These are phyloP conservation scores for Laupala kohalensis DNA, from an alignment of 1,140 invertebrate genomes.

Conservation along the genomic window DNA sequence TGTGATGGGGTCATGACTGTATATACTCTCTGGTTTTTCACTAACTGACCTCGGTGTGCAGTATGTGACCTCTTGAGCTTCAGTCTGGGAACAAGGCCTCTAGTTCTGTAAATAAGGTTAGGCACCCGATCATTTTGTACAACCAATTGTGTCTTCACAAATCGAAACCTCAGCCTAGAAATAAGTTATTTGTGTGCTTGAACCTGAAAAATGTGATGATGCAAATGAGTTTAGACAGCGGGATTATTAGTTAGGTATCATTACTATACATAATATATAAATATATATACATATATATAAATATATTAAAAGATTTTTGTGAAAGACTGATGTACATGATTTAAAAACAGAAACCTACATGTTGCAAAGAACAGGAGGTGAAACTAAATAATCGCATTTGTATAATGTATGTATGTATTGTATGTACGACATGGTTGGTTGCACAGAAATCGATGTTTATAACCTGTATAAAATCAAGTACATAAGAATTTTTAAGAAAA, in stretches of 20 bases:
- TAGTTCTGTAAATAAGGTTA: neutral
- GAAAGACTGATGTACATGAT: conserved; percentile 9
- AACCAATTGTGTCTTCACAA: neutral
- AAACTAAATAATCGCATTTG: conserved; percentile 14
- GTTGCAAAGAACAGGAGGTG: conserved; percentile 7
- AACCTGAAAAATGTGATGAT: neutral
- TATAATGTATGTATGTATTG: conserved; percentile 13
- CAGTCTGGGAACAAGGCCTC: neutral
- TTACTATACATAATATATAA: neutral
- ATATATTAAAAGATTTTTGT: neutral
- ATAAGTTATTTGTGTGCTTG: neutral
- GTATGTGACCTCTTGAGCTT: neutral
- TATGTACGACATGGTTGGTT: conserved; percentile 6
- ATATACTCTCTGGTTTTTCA: too few relatives aligned
- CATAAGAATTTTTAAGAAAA: conserved; percentile 1
- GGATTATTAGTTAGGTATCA: neutral
- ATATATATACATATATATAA: neutral
- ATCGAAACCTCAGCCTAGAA: neutral
- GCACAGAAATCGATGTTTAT: conserved; percentile 16
- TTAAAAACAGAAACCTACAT: conserved; percentile 14
- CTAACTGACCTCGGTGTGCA: too few relatives aligned
- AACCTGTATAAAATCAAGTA: conserved; percentile 11
- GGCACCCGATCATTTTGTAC: neutral
- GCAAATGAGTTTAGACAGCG: neutral
- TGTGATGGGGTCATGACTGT: too few relatives aligned